Evolutionary conservation across 2,113 vertebrate species (phyloP).

Genomic region (Cyphomyrus discorhynchus): DNA sequence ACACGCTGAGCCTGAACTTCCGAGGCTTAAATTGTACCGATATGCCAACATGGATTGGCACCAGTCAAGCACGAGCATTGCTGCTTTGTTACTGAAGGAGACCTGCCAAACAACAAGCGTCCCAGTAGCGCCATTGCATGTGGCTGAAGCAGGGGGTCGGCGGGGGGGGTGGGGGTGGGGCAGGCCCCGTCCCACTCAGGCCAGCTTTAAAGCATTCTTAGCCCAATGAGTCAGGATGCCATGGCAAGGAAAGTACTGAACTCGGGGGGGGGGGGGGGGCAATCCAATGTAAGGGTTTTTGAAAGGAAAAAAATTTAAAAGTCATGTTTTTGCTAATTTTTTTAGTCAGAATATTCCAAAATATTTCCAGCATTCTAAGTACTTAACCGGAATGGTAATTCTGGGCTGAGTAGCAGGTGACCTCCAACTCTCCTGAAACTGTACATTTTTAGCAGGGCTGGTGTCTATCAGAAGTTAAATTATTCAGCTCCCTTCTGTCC

Average conservation of each 20-base stretch:
- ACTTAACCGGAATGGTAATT: neutral
- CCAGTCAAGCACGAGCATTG: neutral
- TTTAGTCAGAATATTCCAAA: neutral
- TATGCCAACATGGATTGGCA: neutral
- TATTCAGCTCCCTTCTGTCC: neutral
- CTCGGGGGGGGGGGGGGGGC: neutral
- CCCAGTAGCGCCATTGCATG: neutral
- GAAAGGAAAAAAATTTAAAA: neutral
- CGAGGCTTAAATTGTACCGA: neutral
- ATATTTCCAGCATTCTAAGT: neutral
- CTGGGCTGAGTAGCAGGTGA: neutral
- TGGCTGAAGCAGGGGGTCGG: neutral
- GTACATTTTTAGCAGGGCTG: neutral
- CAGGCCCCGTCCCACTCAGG: neutral
- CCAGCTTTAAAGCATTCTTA: constrained; percentile 18
- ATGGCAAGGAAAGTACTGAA: neutral
- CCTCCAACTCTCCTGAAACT: neutral
- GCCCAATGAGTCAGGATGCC: neutral
- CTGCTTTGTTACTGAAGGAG: neutral
- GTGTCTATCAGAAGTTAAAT: neutral
- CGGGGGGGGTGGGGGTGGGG: neutral
- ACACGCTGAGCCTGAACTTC: neutral
- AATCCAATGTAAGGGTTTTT: neutral
- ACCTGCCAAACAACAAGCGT: neutral
- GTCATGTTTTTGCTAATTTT: neutral